Percentiles rank a stretch among this genome's conserved stretches.
Evolutionary conservation across 2,888 invertebrate species (phyloP).

Genomic region (Eremobia ochroleuca): DNA sequence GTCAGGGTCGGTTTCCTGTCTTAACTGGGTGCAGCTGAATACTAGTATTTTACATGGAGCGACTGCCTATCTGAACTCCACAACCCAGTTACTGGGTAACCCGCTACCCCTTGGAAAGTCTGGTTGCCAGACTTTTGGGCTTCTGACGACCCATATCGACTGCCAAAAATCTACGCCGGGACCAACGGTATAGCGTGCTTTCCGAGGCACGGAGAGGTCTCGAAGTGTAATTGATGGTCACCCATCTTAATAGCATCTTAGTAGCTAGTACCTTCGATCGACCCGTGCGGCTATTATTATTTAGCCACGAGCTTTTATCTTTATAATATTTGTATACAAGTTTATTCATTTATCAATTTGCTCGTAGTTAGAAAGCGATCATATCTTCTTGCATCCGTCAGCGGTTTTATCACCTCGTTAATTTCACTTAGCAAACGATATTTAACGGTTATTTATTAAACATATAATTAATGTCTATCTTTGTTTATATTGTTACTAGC

Average conservation of each 20-base stretch:
- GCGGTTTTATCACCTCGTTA: conserved; percentile 43
- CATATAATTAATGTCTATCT: conserved; percentile 1
- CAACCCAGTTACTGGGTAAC: neutral
- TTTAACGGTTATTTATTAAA: conserved; percentile 9
- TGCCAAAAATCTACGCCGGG: neutral
- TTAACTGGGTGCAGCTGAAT: neutral
- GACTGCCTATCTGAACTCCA: neutral
- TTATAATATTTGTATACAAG: neutral
- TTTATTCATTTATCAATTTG: conserved; percentile 27
- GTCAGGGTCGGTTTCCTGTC: neutral
- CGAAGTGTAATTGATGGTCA: neutral
- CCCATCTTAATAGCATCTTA: too few relatives aligned
- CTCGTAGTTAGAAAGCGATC: conserved; percentile 42
- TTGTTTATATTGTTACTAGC: conserved; percentile 15
- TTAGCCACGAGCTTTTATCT: neutral
- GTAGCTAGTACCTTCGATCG: too few relatives aligned
- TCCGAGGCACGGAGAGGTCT: neutral
- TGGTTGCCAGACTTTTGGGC: neutral
- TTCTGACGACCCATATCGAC: neutral
- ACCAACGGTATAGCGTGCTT: neutral
- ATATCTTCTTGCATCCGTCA: conserved; percentile 23
- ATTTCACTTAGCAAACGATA: conserved; percentile 40
- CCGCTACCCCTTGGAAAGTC: neutral
- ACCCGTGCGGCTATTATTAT: neutral
- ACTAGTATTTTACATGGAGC: neutral